phyloP scores from a whole-genome alignment of 1,140 invertebrate genomes.

The Penaeus chinensis region DNA sequence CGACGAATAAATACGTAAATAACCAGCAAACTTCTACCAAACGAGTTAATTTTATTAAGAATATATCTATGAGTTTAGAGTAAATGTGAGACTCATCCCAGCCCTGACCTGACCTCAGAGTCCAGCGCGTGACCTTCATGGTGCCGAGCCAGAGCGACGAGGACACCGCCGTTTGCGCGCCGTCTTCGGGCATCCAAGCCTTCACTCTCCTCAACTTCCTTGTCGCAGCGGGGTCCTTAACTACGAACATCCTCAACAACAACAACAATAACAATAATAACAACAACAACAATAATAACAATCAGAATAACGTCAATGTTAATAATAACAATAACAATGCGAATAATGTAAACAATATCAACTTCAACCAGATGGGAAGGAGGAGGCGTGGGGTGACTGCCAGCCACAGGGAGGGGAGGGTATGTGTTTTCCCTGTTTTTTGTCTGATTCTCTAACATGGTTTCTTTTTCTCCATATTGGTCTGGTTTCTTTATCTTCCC shows the following conservation, averaged over 20 bases:
- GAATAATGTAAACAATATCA: conserved; percentile 39
- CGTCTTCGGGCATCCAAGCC: neutral
- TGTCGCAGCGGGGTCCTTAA: neutral
- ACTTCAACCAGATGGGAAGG: conserved; percentile 35
- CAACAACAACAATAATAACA: conserved; percentile 43
- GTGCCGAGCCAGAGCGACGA: neutral
- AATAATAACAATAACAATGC: conserved; percentile 36
- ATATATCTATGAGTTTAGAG: too few species aligned
- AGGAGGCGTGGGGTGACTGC: neutral
- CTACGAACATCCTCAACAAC: conserved; percentile 30
- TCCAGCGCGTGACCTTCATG: conserved; percentile 14
- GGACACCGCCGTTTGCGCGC: neutral
- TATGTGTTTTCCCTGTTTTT: too few species aligned
- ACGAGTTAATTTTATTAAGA: too few species aligned
- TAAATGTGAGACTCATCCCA: too few species aligned
- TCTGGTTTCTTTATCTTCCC: too few species aligned
- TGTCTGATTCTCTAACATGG: too few species aligned
- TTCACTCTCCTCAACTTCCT: conserved; percentile 45
- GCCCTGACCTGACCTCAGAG: neutral
- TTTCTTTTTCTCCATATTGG: too few species aligned
- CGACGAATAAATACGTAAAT: too few species aligned
- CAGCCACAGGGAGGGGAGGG: neutral
- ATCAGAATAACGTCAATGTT: conserved; percentile 25
- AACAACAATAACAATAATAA: conserved; percentile 46
- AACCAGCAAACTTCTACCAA: too few species aligned